Conservation (phyloP, 37 sponge, comb jelly and placozoan species). For the Tethya wilhelma region DNA sequence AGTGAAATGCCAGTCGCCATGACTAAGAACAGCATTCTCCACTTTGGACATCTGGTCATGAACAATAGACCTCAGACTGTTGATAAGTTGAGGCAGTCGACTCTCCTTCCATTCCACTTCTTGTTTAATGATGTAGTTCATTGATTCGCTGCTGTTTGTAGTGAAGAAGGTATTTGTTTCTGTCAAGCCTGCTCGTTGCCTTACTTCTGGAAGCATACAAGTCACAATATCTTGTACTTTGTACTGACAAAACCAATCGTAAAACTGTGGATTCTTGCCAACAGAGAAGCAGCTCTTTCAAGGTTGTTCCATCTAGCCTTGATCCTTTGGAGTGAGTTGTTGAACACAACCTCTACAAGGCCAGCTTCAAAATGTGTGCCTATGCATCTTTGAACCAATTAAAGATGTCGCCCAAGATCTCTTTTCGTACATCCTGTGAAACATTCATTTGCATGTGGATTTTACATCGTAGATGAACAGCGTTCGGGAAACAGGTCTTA, state of each 20-base stretch:
- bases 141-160: conserved; percentile 41
- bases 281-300: background rate
- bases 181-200: background rate
- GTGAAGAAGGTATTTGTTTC: conserved; percentile 6
- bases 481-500: background rate
- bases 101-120: conserved; percentile 55
- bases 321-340: background rate
- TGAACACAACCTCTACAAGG: background rate
- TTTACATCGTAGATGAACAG: background rate
- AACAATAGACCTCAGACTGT: conserved; percentile 1
- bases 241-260: background rate
- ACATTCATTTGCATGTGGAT: background rate
- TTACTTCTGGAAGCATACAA: background rate
- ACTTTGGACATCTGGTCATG: background rate
- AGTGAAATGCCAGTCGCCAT: conserved; percentile 37
- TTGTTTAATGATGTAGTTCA: conserved; percentile 35
- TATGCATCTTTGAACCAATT: background rate
- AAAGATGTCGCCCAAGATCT: no score
- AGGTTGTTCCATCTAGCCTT: background rate
- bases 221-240: background rate
- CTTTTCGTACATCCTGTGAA: no score
- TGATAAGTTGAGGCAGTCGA: conserved; percentile 23
- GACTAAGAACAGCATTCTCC: conserved; percentile 36
- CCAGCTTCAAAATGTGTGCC: background rate
- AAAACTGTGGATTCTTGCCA: background rate